Evolutionary conservation across 1,140 invertebrate genomes (phyloP).

Genomic region (Lethrus apterus): DNA sequence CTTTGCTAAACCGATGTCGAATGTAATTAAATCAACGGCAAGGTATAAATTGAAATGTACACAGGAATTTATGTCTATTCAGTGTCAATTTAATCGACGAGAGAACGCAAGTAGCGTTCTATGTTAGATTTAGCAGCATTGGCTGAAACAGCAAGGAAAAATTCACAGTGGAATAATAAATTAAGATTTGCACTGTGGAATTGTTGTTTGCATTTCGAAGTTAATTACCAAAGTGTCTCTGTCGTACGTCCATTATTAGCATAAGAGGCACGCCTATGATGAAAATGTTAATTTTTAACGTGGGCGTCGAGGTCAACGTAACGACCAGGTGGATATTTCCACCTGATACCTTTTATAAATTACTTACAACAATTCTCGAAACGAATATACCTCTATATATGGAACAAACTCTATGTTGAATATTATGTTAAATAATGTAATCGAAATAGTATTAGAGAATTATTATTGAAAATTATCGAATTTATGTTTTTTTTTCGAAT

Average conservation of each 20-base stretch:
- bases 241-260: not conserved
- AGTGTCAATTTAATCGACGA: not conserved
- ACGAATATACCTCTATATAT: conserved; percentile 6
- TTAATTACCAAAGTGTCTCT: not conserved
- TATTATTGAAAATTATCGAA: conserved; percentile 6
- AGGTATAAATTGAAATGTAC: no score
- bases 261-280: conserved; percentile 2
- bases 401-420: no score
- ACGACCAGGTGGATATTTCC: conserved; percentile 9
- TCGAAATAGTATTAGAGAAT: no score
- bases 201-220: not conserved
- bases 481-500: conserved; percentile 6
- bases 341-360: conserved; percentile 7
- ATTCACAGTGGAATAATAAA: no score
- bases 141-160: not conserved
- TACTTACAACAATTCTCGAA: conserved; percentile 4
- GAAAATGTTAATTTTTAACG: conserved; percentile 4
- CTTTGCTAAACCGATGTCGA: no score
- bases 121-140: not conserved
- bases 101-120: not conserved
- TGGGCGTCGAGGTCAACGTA: conserved; percentile 11
- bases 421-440: no score
- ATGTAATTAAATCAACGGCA: no score
- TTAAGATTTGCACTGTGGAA: no score
- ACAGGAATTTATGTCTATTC: no score